Conservation (phyloP, 2,113 vertebrate species). For the Mastomys natalensis region DNA sequence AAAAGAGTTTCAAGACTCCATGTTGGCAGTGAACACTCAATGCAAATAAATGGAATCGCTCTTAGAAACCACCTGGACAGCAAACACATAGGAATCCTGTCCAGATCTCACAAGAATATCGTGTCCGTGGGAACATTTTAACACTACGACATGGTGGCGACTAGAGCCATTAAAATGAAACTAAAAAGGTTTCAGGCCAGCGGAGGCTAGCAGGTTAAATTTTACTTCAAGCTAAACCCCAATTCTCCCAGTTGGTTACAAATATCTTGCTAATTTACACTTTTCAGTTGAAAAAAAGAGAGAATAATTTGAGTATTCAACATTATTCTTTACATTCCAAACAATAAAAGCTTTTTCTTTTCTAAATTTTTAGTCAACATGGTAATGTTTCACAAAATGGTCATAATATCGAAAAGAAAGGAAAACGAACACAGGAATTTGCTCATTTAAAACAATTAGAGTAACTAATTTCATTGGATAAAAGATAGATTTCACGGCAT, state of each 20-base stretch:
- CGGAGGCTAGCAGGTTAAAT: neutral
- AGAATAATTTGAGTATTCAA: neutral
- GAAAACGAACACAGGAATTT: neutral
- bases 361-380: neutral
- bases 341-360: neutral
- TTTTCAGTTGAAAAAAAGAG: accelerated
- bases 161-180: neutral
- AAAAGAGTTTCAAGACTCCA: neutral
- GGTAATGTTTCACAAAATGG: conserved; percentile 7
- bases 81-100: neutral
- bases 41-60: neutral
- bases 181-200: neutral
- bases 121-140: neutral
- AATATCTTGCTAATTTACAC: conserved; percentile 42
- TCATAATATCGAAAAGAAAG: neutral
- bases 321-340: neutral
- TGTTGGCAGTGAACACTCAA: neutral
- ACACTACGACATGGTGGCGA: neutral
- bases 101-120: neutral
- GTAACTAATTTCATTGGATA: neutral
- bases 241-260: neutral
- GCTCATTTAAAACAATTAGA: neutral
- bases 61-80: neutral
- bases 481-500: neutral
- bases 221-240: neutral